phyloP scores from a whole-genome alignment of 2,797 vertebrate species.

The Tinamus major region DNA sequence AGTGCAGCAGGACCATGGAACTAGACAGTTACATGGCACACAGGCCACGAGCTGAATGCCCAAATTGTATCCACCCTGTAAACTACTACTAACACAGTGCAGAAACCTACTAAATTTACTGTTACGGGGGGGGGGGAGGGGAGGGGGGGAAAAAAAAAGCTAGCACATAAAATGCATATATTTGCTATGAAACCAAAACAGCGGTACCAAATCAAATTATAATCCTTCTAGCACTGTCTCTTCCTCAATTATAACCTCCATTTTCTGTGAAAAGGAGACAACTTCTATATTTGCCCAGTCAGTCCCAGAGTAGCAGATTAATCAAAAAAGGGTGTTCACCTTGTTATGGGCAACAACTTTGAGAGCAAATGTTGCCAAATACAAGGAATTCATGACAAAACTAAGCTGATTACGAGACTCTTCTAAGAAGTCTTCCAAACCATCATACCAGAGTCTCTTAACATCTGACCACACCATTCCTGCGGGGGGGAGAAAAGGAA shows the following conservation, averaged over 20 bases:
- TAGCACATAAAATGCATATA: not conserved
- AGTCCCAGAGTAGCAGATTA: not conserved
- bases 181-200: not conserved
- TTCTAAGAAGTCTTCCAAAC: slow-evolving; percentile 96
- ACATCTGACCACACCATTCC: slow-evolving; percentile 99
- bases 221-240: not conserved
- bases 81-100: not conserved
- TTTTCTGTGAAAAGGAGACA: not conserved
- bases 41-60: not conserved
- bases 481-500: slow-evolving; percentile 53
- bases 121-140: no score
- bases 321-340: slow-evolving; percentile 77
- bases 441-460: slow-evolving; percentile 97
- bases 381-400: slow-evolving; percentile 99
- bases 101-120: not conserved
- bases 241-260: not conserved
- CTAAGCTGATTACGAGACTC: slow-evolving; percentile 98
- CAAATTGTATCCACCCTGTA: fast-evolving
- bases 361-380: slow-evolving; percentile 95
- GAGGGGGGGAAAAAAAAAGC: not conserved
- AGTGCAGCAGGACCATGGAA: not conserved
- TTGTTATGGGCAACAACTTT: slow-evolving; percentile 97
- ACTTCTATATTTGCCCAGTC: not conserved
- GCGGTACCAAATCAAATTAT: not conserved
- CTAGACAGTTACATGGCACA: not conserved